Evolutionary conservation across 2,888 invertebrate species (phyloP), one percentile per base, ranked within the genome.

Genomic region (Caradrina kadenii): DNA sequence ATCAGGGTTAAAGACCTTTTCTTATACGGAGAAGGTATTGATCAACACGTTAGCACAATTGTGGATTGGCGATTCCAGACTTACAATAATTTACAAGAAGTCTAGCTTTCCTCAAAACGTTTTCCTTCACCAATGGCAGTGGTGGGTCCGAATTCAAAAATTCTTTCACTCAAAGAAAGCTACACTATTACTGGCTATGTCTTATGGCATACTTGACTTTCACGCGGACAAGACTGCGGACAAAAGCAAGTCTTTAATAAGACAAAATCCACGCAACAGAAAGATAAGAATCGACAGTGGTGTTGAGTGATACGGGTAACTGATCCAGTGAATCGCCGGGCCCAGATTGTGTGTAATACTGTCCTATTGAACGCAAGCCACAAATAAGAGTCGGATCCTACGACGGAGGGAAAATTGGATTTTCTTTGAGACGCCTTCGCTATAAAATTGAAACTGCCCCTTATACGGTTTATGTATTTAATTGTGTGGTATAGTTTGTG

Each of bases 301-400:
- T 76, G 68, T 78, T 67, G 76, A 78, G 49, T 76, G 82, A 84
- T 81, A 78, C 76, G 63, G 69, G 77, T 78, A 63, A 69, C 69
- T 79, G 81, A 80, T 73, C 73, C 76, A 84, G 84, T 82, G 86
- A 86, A 80, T 76, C 45, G 80, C 65, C 75, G 53, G 70, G 70
- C 75, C 79, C 82, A 84, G 84, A 86, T 87, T 87, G 88, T 86
- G 86, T 86, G 86, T 88, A 87, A 89, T 90, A 90, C 86, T 85
- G 88, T 88, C 83, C 88, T 75, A 89, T 91, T 90, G 89, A 91
- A 86, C 74, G 83, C 84, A 86, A 88, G 85, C 89, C 87, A 87
- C 91, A 91, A 90, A 91, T 89, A 91, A 89, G 86, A 84, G 87
- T 79, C 78, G 84, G 85, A 85, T 88, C 84, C 81, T 66, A 81